These are phyloP conservation scores for Dromococcyx pavoninus DNA, from an alignment of 2,797 vertebrate genomes.

Conservation along the genomic window DNA sequence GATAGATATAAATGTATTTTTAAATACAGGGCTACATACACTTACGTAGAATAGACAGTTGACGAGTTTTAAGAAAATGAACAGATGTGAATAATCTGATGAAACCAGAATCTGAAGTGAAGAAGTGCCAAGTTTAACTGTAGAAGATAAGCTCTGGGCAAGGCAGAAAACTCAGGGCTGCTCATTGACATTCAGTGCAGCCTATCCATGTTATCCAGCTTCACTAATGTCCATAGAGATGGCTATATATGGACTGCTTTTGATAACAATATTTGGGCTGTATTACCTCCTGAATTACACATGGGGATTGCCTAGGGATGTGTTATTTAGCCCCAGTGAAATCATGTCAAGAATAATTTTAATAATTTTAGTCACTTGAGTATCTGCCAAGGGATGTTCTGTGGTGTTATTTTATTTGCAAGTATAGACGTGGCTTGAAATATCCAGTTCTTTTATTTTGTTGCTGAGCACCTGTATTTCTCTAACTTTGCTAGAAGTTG, in stretches of 20 bases:
- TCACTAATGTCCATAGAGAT: neutral
- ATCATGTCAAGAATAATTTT: neutral
- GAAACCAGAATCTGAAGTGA: neutral
- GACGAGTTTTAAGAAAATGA: neutral
- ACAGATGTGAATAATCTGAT: neutral
- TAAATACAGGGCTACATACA: neutral
- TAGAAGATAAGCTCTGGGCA: neutral
- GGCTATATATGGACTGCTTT: neutral
- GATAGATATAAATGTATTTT: neutral
- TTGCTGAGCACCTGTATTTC: neutral
- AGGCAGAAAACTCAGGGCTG: neutral
- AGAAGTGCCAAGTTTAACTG: neutral
- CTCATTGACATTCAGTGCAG: neutral
- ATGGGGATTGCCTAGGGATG: neutral
- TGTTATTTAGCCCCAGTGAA: neutral
- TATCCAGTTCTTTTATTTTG: neutral
- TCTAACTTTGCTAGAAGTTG: neutral
- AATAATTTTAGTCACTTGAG: neutral
- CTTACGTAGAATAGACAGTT: neutral
- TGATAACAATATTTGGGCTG: accelerated
- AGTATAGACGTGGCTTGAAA: neutral
- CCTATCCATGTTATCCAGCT: neutral
- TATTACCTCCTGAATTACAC: neutral
- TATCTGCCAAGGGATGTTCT: neutral
- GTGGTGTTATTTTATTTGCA: neutral